These are phyloP conservation scores for Germaria angustata DNA, from an alignment of 2,888 invertebrate genomes.

Conservation along the genomic window DNA sequence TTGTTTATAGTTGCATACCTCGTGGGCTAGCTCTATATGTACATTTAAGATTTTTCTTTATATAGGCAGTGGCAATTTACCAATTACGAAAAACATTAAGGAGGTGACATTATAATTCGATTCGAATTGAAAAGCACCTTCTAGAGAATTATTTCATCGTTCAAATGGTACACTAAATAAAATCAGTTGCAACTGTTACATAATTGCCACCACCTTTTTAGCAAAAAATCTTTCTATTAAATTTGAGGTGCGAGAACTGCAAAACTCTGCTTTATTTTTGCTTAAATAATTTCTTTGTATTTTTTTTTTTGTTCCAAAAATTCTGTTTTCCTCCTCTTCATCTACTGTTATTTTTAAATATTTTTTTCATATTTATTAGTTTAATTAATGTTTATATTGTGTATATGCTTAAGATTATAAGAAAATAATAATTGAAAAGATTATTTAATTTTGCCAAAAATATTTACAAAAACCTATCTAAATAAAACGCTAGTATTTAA, in stretches of 20 bases:
- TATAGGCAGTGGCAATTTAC: too few relatives aligned
- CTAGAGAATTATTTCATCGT: too few relatives aligned
- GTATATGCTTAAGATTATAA: conserved; percentile 61
- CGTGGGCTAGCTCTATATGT: not conserved
- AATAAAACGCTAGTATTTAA: conserved; percentile 70
- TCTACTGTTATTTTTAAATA: conserved; percentile 23
- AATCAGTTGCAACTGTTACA: not conserved
- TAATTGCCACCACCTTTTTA: not conserved
- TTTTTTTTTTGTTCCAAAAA: conserved; percentile 31
- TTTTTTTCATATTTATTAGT: conserved; percentile 34
- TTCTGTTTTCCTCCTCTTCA: conserved; percentile 9
- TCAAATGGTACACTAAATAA: too few relatives aligned
- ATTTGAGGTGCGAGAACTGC: not conserved
- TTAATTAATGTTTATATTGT: conserved; percentile 52
- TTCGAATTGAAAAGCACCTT: too few relatives aligned
- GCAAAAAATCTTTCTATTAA: not conserved
- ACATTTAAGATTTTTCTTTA: too few relatives aligned
- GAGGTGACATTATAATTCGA: too few relatives aligned
- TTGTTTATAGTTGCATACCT: not conserved
- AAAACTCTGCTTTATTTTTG: conserved; percentile 20
- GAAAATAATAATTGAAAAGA: conserved; percentile 65
- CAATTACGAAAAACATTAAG: too few relatives aligned
- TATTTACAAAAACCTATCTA: conserved; percentile 80
- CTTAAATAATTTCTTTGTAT: conserved; percentile 69
- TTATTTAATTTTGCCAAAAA: conserved; percentile 73